These are phyloP conservation scores for Callospermophilus lateralis DNA, from an alignment of 2,113 vertebrate genomes.

Conservation along the genomic window DNA sequence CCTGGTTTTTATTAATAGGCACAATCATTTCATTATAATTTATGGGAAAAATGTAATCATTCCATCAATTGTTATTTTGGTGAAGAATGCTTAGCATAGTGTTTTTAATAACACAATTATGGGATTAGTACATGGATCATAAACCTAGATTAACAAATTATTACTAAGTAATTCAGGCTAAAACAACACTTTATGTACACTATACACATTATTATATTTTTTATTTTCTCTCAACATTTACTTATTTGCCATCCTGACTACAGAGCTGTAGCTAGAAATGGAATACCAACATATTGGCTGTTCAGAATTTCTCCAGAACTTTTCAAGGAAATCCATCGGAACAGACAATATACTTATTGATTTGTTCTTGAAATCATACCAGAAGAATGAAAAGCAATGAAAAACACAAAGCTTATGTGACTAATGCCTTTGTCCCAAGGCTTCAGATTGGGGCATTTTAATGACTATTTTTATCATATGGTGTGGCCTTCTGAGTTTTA, in stretches of 20 bases:
- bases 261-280: not conserved
- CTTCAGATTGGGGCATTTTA: conserved; percentile 16
- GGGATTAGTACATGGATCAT: conserved; percentile 54
- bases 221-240: conserved; percentile 26
- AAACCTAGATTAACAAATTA: conserved; percentile 64
- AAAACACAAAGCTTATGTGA: conserved; percentile 36
- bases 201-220: conserved; percentile 18
- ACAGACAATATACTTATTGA: conserved; percentile 50
- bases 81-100: conserved; percentile 54
- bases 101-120: conserved; percentile 58
- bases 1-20: conserved; percentile 65
- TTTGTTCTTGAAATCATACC: conserved; percentile 55
- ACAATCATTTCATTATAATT: conserved; percentile 73
- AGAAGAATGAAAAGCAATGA: conserved; percentile 32
- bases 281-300: not conserved
- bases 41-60: conserved; percentile 62
- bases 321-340: conserved; percentile 52
- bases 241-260: not conserved
- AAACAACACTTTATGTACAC: conserved; percentile 36
- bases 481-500: conserved; percentile 51
- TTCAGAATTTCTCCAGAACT: conserved; percentile 3
- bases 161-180: conserved; percentile 65
- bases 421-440: conserved; percentile 29
- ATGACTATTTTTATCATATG: conserved; percentile 52
- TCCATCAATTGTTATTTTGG: conserved; percentile 54